Evolutionary conservation across 2,113 vertebrate species (phyloP), one percentile per base, ranked within the genome.

Genomic region (Platanista minor): DNA sequence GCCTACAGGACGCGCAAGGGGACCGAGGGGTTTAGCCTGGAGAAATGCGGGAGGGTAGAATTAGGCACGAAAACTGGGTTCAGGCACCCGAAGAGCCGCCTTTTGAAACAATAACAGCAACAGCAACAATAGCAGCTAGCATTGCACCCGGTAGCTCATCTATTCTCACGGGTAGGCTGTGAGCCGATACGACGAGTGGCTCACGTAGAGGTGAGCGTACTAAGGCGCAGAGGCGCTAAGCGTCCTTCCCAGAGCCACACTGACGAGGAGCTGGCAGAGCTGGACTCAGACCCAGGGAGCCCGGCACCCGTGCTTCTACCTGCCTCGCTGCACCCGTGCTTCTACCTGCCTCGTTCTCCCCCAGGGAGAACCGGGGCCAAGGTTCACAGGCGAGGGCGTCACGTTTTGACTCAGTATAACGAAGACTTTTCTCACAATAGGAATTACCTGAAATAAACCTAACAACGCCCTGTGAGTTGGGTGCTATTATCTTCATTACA

Each of bases 181-280:
- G 31, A 18, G 54, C 13, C 0, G 10, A 8, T 31, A 1, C 2
- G 21, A 6, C 6, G 3, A 33, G 69, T 0, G 15, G 18, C 41
- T 33, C 52, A 7, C 6, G 3, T 8, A 33, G 20, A 61, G 29
- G 12, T 11, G 25, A 12, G 33, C 17, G 33, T 8, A 33, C 2
- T 1, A 23, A 6, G 10, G 13, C 5, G 0, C 31, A 36, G 36
- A 59, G 14, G 64, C 8, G 39, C 2, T 1, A 23, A 6, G 10
- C 39, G 0, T 9, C 21, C 36, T 67, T 52, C 31, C 31, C 43
- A 5, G 0, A 1, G 41, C 52, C 15, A 31, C 25, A 15, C 18
- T 3, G 5, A 17, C 3, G 0, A 23, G 27, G 46, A 11, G 33
- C 1, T 14, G 10, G 36, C n/a, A 27, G 23, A 31, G 8, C 0